phyloP scores from a whole-genome alignment of 2,113 vertebrate species.

The Cavia porcellus region DNA sequence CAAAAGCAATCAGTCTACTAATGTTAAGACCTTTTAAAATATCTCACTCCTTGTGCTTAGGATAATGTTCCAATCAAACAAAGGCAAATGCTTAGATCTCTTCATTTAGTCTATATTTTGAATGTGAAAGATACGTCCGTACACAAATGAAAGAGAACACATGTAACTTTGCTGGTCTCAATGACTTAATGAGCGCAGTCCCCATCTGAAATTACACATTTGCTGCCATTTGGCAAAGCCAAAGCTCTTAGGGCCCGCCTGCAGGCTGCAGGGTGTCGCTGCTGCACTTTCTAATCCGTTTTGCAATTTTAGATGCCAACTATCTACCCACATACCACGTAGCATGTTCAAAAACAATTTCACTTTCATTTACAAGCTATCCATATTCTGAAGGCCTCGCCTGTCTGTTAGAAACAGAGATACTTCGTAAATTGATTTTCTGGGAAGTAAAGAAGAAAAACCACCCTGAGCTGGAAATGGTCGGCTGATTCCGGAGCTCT shows the following conservation, averaged over 20 bases:
- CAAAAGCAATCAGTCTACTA: slow-evolving; percentile 41
- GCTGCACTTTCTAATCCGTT: slow-evolving; percentile 49
- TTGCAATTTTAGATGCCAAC: slow-evolving; percentile 41
- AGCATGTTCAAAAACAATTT: slow-evolving; percentile 40
- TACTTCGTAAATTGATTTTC: neutral
- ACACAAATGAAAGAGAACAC: neutral
- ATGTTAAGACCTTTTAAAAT: slow-evolving; percentile 20
- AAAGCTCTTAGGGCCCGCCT: neutral
- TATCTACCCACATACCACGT: slow-evolving; percentile 47
- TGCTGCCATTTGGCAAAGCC: slow-evolving; percentile 16
- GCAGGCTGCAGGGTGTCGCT: neutral
- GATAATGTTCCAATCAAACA: slow-evolving; percentile 51
- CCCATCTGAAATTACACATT: slow-evolving; percentile 10
- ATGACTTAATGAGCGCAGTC: neutral
- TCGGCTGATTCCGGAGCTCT: neutral
- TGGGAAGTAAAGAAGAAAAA: slow-evolving; percentile 3
- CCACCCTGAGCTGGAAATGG: neutral
- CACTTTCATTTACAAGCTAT: slow-evolving; percentile 35
- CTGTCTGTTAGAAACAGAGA: neutral
- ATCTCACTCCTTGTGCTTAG: neutral
- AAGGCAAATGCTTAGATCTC: neutral
- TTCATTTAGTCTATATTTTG: slow-evolving; percentile 30
- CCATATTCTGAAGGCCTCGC: neutral
- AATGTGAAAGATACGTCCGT: neutral
- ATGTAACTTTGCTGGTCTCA: neutral